phyloP scores from a whole-genome alignment of 2,113 vertebrate species.

The Egretta garzetta region DNA sequence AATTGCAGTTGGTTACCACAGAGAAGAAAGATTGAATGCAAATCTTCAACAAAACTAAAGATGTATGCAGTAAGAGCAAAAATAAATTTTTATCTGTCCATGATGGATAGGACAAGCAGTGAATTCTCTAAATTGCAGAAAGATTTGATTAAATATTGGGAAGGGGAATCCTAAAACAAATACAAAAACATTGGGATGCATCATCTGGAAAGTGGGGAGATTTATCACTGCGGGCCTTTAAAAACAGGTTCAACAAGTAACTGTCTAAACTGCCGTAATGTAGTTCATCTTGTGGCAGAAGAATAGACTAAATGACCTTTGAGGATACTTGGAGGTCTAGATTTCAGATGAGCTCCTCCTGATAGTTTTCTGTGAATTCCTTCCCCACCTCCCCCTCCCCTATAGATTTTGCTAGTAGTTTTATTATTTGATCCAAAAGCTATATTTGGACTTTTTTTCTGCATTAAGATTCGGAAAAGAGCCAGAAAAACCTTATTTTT shows the following conservation, averaged over 20 bases:
- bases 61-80: not conserved
- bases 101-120: not conserved
- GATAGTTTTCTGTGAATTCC: not conserved
- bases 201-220: not conserved
- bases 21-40: not conserved
- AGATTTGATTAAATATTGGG: not conserved
- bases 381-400: not conserved
- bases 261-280: not conserved
- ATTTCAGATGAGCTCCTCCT: not conserved
- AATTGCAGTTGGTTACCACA: not conserved
- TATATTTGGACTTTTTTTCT: not conserved
- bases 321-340: not conserved
- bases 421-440: not conserved
- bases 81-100: not conserved
- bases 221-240: not conserved
- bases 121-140: not conserved
- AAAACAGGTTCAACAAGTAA: not conserved
- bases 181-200: not conserved
- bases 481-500: not conserved
- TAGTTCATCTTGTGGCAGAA: not conserved
- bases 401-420: not conserved
- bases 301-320: not conserved
- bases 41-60: not conserved
- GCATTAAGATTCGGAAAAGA: not conserved
- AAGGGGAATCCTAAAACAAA: not conserved